Evolutionary conservation across 2,888 invertebrate genomes (phyloP).

Genomic region (Nasonia oneida): DNA sequence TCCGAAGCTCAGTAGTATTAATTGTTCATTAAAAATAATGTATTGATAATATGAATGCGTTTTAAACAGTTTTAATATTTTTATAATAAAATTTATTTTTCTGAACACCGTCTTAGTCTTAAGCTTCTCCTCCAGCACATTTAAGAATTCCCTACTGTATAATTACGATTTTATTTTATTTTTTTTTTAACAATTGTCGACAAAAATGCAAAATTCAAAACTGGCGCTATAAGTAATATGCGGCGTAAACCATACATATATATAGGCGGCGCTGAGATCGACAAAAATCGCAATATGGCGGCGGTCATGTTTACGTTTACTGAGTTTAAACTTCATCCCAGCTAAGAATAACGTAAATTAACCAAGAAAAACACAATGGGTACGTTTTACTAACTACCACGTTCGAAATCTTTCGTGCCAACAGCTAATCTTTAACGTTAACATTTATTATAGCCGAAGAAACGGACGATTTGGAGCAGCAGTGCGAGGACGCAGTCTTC

Average conservation of each 20-base stretch:
- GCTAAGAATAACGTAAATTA: not conserved
- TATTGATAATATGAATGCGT: slow-evolving; percentile 21
- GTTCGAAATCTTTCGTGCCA: not conserved
- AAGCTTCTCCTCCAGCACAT: too few species aligned
- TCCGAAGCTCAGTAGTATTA: slow-evolving; percentile 26
- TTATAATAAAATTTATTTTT: not conserved
- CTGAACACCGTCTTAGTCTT: not conserved
- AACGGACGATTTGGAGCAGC: slow-evolving; percentile 67
- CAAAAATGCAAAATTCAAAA: too few species aligned
- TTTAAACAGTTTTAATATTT: slow-evolving; percentile 5
- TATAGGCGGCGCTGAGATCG: too few species aligned
- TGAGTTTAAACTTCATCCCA: not conserved
- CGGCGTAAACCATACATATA: too few species aligned
- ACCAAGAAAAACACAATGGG: slow-evolving; percentile 12
- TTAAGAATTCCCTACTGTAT: too few species aligned
- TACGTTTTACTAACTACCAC: not conserved
- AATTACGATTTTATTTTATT: too few species aligned
- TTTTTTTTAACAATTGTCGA: too few species aligned
- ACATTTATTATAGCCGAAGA: slow-evolving; percentile 36
- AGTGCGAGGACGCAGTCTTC: slow-evolving; percentile 72
- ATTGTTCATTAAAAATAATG: slow-evolving; percentile 8
- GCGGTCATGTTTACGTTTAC: not conserved
- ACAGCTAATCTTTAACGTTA: not conserved
- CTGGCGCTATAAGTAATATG: too few species aligned
- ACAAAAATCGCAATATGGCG: too few species aligned